phyloP scores from a whole-genome alignment of 2,797 vertebrate genomes.

The Dipus sagitta region DNA sequence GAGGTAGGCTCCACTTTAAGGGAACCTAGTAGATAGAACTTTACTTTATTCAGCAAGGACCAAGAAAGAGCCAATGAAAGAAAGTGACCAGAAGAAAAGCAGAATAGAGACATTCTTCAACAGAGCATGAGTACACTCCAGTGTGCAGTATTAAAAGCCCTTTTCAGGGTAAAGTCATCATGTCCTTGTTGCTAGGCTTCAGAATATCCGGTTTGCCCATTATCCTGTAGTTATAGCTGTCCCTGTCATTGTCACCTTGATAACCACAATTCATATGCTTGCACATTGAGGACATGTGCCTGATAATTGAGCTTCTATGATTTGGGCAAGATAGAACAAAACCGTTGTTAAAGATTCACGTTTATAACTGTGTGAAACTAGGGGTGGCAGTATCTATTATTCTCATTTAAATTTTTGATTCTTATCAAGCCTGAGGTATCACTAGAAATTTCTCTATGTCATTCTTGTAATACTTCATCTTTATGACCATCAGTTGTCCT shows the following conservation, averaged over 20 bases:
- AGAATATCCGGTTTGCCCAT: background rate
- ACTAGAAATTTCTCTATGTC: background rate
- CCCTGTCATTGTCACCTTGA: fast-evolving
- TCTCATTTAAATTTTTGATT: background rate
- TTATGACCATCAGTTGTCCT: background rate
- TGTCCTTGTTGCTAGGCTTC: background rate
- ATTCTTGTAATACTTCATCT: background rate
- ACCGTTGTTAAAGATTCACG: background rate
- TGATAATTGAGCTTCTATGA: background rate
- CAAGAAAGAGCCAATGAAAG: background rate
- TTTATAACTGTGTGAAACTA: background rate
- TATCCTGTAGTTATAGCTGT: fast-evolving
- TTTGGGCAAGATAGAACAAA: background rate
- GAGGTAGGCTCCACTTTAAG: background rate
- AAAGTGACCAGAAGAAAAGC: background rate
- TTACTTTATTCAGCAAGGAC: background rate
- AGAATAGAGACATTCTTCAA: background rate
- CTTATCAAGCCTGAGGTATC: background rate
- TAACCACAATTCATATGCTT: fast-evolving
- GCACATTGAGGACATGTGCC: fast-evolving
- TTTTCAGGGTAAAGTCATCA: background rate
- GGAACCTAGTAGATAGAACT: background rate
- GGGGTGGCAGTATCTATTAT: background rate
- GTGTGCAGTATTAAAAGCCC: fast-evolving
- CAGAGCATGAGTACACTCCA: fast-evolving